Conservation (phyloP, 1,140 invertebrate species). For the Drosophila suzukii region DNA sequence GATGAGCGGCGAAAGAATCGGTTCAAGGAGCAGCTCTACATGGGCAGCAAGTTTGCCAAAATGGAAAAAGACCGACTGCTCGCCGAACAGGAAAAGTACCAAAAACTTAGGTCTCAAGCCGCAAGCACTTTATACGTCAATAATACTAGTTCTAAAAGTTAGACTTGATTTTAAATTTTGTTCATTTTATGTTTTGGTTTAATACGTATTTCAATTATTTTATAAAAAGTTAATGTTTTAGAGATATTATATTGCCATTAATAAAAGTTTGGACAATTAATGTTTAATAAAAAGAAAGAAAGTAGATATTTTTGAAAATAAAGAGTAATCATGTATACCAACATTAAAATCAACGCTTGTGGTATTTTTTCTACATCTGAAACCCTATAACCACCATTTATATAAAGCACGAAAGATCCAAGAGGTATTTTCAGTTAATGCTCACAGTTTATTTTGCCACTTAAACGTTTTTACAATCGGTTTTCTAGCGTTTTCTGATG, state of each 20-base stretch:
- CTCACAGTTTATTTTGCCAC: constrained; percentile 10
- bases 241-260: neutral
- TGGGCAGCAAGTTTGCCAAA: constrained; percentile 38
- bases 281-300: neutral
- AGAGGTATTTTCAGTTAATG: neutral
- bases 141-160: neutral
- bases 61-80: constrained; percentile 18
- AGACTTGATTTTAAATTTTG: neutral
- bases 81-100: neutral
- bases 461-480: neutral
- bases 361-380: too few relatives aligned
- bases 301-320: too few relatives aligned
- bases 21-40: constrained; percentile 62
- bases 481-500: constrained; percentile 22
- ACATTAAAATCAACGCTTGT: too few relatives aligned
- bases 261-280: neutral
- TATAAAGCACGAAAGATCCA: too few relatives aligned
- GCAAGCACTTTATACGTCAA: too few relatives aligned
- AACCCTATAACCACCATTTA: too few relatives aligned
- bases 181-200: constrained; percentile 2
- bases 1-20: constrained; percentile 54
- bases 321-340: too few relatives aligned
- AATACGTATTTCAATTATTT: constrained; percentile 30
- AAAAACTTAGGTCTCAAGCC: neutral
- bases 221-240: neutral